Evolutionary conservation across 92 coral and sea anemone genomes (phyloP), one percentile per base, ranked within the genome.

Genomic region (Hydrozoanthus gracilis): DNA sequence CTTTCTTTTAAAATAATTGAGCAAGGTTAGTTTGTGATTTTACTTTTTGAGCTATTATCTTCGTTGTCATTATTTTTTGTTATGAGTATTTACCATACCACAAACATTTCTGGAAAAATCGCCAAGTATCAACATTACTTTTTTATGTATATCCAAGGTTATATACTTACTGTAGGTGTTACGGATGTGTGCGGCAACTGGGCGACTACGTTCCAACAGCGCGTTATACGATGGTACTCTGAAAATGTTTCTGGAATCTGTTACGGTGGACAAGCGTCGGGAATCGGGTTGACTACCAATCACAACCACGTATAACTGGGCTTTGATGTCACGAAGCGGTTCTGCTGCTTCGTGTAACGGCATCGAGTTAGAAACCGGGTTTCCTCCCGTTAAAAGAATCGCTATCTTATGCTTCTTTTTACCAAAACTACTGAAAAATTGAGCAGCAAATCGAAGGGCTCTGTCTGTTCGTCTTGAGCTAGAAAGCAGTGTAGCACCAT

Each of bases 361-460:
- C 56, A 14, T 7, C 51, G 79, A 49, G 54, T 76, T 76, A 46
- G 91, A 69, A 73, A 46, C 78, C 70, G 77, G 76, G 62, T 73
- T 82, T 60, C 91, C 91, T 44, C 78, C 87, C 55, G 91, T 88
- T 8, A 88, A 48, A 55, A 88, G 84, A 82, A 88, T 73, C 14
- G 82, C 76, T 18, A 88, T 66, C 78, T 88, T 88, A 18, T 86
- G 78, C 45, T 58, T 82, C 18, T 82, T 76, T 48, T 62, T 72
- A 65, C 87, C 71, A 60, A 82, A 86, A 50, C 39, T 50, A 48
- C 44, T 5, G 51, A 74, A 45, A 16, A 74, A n/a, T 39, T 74
- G 79, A 16, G 60, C 56, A 50, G 79, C 79, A 74, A 47, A 27
- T 2, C 18, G 14, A 74, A 74, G 79, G 17, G 79, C 79, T 74